Evolutionary conservation across 2,113 vertebrate species (phyloP), one percentile per base, ranked within the genome.

Genomic region (Sphaerodactylus townsendi): DNA sequence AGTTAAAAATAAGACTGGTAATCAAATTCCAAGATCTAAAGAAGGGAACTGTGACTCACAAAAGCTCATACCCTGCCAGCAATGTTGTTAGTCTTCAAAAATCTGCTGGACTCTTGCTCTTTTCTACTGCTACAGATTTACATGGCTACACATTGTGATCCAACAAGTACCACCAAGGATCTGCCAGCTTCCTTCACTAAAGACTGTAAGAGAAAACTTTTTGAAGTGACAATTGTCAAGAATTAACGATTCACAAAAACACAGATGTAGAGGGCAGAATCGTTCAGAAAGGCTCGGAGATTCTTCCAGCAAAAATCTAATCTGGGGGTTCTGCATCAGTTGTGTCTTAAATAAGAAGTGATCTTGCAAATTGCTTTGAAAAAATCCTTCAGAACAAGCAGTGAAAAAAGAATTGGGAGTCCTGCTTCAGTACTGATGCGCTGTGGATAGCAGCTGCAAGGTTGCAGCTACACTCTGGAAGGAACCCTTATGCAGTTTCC

Each of bases 401-500:
- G 69, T 56, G 19, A 23, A 77, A 84, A 70, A 79, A 81, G 28
- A 65, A 44, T 81, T 88, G 59, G 79, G 81, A 80, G 74, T 78
- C 33, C 74, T 87, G 79, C 19, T 70, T 74, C 33, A 48, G 89
- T 72, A 21, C 76, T 87, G 87, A 83, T 90, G 74, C 48, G 17
- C 21, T 28, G 13, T 69, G 91, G 75, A 88, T 83, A 50, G 56
- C 84, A 0, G 1, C 86, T 91, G 78, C 72, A 82, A 83, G 70
- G 79, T 87, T 79, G 85, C 64, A 87, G 39, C 69, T 76, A 87
- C 71, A 62, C 70, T 69, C 33, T 48, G 71, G 87, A 81, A 84
- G 62, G 79, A 91, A 33, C 78, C 74, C 71, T 90, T 85, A 77
- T 14, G 2, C 1, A 83, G 88, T 79, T 82, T 83, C 62, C 85